These are phyloP conservation scores for Catostomus latipinnis DNA, from an alignment of 2,797 vertebrate genomes.

Conservation along the genomic window DNA sequence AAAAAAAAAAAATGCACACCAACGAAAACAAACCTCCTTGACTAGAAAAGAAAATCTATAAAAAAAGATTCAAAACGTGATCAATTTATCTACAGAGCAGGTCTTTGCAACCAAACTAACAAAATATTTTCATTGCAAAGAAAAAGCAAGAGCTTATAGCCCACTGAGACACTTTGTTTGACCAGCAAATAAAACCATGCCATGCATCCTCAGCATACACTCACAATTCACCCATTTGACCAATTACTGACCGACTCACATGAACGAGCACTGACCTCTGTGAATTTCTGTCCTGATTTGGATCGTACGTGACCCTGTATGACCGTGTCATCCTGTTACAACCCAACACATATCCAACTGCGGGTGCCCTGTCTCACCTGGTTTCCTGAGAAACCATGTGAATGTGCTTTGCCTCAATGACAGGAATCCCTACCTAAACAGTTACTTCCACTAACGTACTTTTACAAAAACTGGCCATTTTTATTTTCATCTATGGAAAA, in stretches of 20 bases:
- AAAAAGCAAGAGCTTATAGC: background rate
- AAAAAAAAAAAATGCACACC: slow-evolving; percentile 18
- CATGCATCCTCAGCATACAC: slow-evolving; percentile 2
- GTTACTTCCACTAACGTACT: slow-evolving; percentile 72
- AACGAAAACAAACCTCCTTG: background rate
- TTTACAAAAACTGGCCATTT: slow-evolving; percentile 10
- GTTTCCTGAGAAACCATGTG: slow-evolving; percentile 67
- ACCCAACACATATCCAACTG: slow-evolving; percentile 54
- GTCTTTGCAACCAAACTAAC: too few relatives aligned
- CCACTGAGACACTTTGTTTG: slow-evolving; percentile 10
- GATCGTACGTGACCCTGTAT: background rate
- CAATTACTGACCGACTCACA: background rate
- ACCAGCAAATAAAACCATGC: slow-evolving; percentile 26
- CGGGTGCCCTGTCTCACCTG: slow-evolving; percentile 39
- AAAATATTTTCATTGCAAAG: too few relatives aligned
- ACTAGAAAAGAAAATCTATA: slow-evolving; percentile 6
- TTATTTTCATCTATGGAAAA: slow-evolving; percentile 6
- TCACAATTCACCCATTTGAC: background rate
- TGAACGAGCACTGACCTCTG: slow-evolving; percentile 7
- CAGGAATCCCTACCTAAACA: slow-evolving; percentile 77
- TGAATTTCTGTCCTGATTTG: slow-evolving; percentile 17
- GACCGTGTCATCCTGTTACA: background rate
- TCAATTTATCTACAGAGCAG: too few relatives aligned
- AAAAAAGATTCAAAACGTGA: background rate
- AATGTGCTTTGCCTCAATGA: slow-evolving; percentile 65